A percentile compares a stretch with the other conserved stretches of the same genome.
These are phyloP conservation scores for Odontocerum albicorne DNA, from an alignment of 2,888 invertebrate species.

Conservation along the genomic window DNA sequence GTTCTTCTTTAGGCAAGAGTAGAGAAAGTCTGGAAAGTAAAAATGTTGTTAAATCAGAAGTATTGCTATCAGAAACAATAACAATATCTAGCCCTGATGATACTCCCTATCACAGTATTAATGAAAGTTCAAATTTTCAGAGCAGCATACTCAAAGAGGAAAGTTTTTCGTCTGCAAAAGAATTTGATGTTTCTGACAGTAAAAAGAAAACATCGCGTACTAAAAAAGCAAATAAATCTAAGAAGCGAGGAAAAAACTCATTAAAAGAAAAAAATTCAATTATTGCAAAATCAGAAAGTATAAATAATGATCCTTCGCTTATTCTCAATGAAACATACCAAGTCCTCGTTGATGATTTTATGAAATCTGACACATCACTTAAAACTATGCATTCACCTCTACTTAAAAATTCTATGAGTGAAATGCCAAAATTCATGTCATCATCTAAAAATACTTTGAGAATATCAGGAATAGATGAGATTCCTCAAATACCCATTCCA, in stretches of 20 bases:
- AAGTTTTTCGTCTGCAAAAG: slow-evolving; percentile 17
- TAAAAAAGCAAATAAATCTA: background rate
- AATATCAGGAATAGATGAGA: slow-evolving; percentile 30
- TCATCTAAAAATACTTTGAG: slow-evolving; percentile 14
- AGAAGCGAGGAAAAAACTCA: background rate
- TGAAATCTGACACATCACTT: background rate
- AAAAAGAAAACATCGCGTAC: background rate
- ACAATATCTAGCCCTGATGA: slow-evolving; percentile 1
- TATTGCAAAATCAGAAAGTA: slow-evolving; percentile 2
- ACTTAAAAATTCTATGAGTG: background rate
- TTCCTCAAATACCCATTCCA: slow-evolving; percentile 3
- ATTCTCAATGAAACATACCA: slow-evolving; percentile 17
- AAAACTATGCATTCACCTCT: background rate
- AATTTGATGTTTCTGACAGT: slow-evolving; percentile 4
- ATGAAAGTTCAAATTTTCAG: slow-evolving; percentile 4
- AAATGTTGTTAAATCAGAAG: background rate
- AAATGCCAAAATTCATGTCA: slow-evolving; percentile 3
- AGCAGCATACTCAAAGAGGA: background rate
- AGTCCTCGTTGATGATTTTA: slow-evolving; percentile 13
- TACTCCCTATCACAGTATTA: slow-evolving; percentile 16
- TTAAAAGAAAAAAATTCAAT: slow-evolving; percentile 8
- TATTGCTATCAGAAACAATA: background rate
- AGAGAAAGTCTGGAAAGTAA: background rate
- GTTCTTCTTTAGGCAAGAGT: background rate
- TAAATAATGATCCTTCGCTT: background rate